Evolutionary conservation across 2,797 vertebrate genomes (phyloP).

Genomic region (Prionace glauca): DNA sequence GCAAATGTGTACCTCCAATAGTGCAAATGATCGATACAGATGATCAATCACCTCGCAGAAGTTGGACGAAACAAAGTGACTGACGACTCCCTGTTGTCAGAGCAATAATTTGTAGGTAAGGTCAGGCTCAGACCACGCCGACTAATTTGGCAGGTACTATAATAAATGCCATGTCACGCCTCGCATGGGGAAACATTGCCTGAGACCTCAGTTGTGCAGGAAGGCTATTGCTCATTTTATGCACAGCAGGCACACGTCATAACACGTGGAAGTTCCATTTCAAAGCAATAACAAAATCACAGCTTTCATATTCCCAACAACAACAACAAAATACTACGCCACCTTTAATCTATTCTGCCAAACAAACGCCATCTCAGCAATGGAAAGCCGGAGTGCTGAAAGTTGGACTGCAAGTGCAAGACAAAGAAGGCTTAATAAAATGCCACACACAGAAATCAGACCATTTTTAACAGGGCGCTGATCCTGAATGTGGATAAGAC

Average conservation of each 20-base stretch:
- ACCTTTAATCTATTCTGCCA: not conserved
- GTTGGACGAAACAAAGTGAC: not conserved
- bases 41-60: not conserved
- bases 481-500: slow-evolving; percentile 8
- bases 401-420: not conserved
- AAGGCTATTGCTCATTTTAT: slow-evolving; percentile 16
- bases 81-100: not conserved
- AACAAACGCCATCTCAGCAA: not conserved
- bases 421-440: slow-evolving; percentile 25
- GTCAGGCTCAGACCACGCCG: slow-evolving; percentile 29
- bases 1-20: not conserved
- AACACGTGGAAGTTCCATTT: not conserved
- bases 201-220: not conserved
- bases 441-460: slow-evolving; percentile 31
- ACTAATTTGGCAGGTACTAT: not conserved
- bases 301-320: not conserved
- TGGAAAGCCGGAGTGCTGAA: not conserved
- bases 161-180: not conserved
- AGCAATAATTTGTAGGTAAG: not conserved
- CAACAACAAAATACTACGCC: too few relatives aligned
- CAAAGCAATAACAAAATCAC: not conserved
- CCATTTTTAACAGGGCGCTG: slow-evolving; percentile 26
- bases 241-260: not conserved
- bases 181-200: not conserved
- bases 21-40: not conserved